These are phyloP conservation scores for Aythya fuligula DNA, from an alignment of 2,797 vertebrate species.

Conservation along the genomic window DNA sequence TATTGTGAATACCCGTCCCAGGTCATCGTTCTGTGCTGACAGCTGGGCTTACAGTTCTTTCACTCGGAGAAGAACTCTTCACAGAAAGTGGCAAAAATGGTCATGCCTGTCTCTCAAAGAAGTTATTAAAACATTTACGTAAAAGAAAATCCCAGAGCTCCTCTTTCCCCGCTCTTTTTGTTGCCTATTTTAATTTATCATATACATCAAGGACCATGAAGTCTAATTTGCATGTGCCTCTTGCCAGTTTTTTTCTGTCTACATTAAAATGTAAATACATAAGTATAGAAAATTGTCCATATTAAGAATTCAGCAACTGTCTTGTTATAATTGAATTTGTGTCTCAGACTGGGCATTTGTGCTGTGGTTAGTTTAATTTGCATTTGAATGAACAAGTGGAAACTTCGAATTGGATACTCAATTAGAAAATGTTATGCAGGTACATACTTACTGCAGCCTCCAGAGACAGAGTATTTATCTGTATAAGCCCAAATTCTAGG, in stretches of 20 bases:
- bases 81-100: background rate
- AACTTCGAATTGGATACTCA: conserved; percentile 55
- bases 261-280: background rate
- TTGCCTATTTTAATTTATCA: background rate
- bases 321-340: conserved; percentile 64
- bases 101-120: background rate
- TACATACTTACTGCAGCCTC: background rate
- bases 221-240: background rate
- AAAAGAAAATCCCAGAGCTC: background rate
- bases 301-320: conserved; percentile 29
- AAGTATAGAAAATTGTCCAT: background rate
- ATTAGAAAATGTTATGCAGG: conserved; percentile 42
- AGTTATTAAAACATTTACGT: background rate
- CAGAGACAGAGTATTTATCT: background rate
- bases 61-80: background rate
- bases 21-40: background rate
- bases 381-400: conserved; percentile 53
- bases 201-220: background rate
- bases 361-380: conserved; percentile 41
- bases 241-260: background rate
- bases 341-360: conserved; percentile 19
- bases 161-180: background rate
- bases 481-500: background rate
- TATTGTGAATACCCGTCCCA: background rate
- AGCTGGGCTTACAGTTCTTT: background rate